Conservation (phyloP, 2,888 invertebrate species). For the Cephus rjabovi region DNA sequence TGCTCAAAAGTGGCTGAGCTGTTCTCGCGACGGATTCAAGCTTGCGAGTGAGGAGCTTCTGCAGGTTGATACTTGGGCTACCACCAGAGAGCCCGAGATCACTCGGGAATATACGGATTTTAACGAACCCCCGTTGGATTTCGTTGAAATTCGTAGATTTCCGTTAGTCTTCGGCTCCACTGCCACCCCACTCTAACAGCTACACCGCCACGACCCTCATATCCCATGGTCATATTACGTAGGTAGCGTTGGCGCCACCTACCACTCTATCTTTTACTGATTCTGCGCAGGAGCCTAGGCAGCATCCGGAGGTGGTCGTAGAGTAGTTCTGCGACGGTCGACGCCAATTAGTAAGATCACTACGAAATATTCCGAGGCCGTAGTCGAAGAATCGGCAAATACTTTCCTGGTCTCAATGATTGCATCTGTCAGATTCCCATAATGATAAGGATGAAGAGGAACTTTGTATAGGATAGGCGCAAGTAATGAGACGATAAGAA, state of each 20-base stretch:
- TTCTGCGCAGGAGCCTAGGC: not conserved
- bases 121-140: not conserved
- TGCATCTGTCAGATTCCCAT: not conserved
- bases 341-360: not conserved
- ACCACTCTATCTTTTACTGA: not conserved
- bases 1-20: not conserved
- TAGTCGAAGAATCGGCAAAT: not conserved
- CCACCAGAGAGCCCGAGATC: not conserved
- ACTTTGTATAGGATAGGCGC: not conserved
- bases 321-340: not conserved
- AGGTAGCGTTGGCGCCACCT: not conserved
- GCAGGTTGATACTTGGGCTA: not conserved
- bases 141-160: not conserved
- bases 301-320: not conserved
- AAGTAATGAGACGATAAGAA: not conserved
- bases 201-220: not conserved
- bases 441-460: not conserved
- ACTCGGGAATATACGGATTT: not conserved
- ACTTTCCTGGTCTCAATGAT: not conserved
- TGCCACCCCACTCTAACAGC: not conserved
- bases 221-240: not conserved
- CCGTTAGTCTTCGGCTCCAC: not conserved
- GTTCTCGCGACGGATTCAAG: constrained; percentile 1
- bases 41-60: not conserved
- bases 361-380: not conserved